Evolutionary conservation across 2,113 vertebrate species (phyloP), one percentile per base, ranked within the genome.

Genomic region (Ramphastos sulfuratus): DNA sequence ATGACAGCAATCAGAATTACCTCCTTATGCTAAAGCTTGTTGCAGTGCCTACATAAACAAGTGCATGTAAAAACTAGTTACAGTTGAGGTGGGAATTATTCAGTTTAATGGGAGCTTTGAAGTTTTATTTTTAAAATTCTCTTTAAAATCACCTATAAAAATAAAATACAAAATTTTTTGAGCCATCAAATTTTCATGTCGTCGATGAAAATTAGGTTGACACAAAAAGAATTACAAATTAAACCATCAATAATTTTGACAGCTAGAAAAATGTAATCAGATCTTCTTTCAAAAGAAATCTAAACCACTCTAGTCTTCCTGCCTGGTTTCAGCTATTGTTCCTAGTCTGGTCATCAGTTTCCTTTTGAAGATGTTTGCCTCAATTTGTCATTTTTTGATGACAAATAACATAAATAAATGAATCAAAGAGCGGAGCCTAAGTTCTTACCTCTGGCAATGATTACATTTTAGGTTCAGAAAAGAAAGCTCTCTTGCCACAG

Each of bases 211-310:
- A 96, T 90, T 65, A 83, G 63, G 54, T 90, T 94, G 74, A 75
- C 74, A 84, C 77, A 90, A 77, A 91, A 89, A 87, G 74, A 94
- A 82, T 91, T 87, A 77, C 72, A 94, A 93, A 92, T 95, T 85
- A 93, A 93, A 87, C 12, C 56, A 92, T 93, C 84, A 70, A 82
- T 82, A 92, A 89, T 85, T 91, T 70, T 92, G 85, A 85, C 82
- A 82, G 67, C 24, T 65, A 54, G 70, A 79, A 87, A 92, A 69
- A 84, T 27, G 33, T 76, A 84, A 87, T 42, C 25, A 64, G 71
- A 90, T 87, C 42, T 87, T 67, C 76, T 60, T 89, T 92, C 52
- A 58, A 58, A 88, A 84, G 66, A 91, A 69, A 92, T 87, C 42
- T 77, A 82, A 89, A 70, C 33, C 25, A 35, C 55, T 66, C 5